Base-by-base conservation (phyloP, 2,888 invertebrate species). In the Ormyrus rosae region DNA sequence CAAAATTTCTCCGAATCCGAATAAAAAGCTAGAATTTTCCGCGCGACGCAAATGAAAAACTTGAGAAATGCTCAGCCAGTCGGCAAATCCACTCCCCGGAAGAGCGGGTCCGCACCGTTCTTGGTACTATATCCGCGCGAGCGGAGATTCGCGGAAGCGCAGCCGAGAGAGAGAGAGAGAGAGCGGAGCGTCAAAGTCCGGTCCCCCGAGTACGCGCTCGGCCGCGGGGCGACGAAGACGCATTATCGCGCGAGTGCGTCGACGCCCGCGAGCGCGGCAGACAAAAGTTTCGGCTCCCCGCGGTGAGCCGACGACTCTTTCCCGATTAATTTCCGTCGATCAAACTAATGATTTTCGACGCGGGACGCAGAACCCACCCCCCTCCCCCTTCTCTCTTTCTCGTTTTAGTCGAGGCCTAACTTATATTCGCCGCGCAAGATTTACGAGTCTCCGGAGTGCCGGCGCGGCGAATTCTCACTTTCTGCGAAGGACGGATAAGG, bases 281-380 rank as follows among this genome's bases (percentile, higher is more conserved):
- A 67, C 58, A 77, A 65, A 71, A 77, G 70, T 69, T 76, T 71
- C 48, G 34, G 64, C 34, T 71, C 71, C 34, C 61, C 34, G 60
- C 34, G 64, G 13, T 8, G 56, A 34, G 10, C 60, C 55, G 46
- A 8, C 13, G 5, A 10, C 61, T n/a, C 73, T 45, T 56, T 69
- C 71, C 60, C 77, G 72, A 81, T 81, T 76, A 81, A 81, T 81
- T 76, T 77, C 58, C 76, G 72, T 81, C 71, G 65, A 77, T 77
- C 76, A 81, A 77, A 64, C 76, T 67, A 70, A 81, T 73, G 76
- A 77, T 77, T 77, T 77, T 56, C 58, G 65, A 76, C 65, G 60
- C 48, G 60, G 45, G 50, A 45, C 53, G 60, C 60, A 34, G 60
- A 67, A 13, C 60, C 48, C 53, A 19, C 19, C 34, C n/a, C 50